phyloP scores from a whole-genome alignment of 2,113 vertebrate genomes.

The Tenrec ecaudatus region DNA sequence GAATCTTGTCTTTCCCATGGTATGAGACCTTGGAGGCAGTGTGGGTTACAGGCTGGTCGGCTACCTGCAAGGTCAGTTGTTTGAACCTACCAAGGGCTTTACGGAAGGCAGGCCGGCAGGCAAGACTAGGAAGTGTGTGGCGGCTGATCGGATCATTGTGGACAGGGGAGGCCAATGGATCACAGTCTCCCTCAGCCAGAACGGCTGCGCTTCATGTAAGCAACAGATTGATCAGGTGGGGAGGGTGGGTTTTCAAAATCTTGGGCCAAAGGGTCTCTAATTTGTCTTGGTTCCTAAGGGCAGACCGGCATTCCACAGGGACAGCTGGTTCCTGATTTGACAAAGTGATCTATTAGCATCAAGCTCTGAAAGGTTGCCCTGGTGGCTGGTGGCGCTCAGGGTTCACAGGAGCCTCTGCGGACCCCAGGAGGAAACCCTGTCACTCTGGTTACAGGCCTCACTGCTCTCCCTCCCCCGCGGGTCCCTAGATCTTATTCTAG shows the following conservation, averaged over 20 bases:
- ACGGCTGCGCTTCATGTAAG: not conserved
- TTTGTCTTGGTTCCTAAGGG: constrained; percentile 53
- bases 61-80: too few species aligned
- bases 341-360: constrained; percentile 54
- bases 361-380: not conserved
- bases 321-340: not conserved
- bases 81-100: too few species aligned
- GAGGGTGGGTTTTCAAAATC: not conserved
- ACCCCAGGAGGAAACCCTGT: not conserved
- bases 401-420: not conserved
- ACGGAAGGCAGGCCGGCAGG: too few species aligned
- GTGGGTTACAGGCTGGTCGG: too few species aligned
- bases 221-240: not conserved
- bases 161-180: not conserved
- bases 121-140: not conserved
- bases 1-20: too few species aligned
- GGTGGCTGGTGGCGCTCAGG: not conserved
- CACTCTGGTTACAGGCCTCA: not conserved
- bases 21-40: too few species aligned
- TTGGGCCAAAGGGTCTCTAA: constrained; percentile 8
- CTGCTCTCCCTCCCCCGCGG: not conserved
- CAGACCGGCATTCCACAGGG: not conserved
- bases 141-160: not conserved
- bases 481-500: not conserved
- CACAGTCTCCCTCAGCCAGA: not conserved